A percentile compares a stretch with the other conserved stretches of the same genome.
Evolutionary conservation across 2,797 vertebrate genomes (phyloP).

Genomic region (Melanotaenia pygmaea): DNA sequence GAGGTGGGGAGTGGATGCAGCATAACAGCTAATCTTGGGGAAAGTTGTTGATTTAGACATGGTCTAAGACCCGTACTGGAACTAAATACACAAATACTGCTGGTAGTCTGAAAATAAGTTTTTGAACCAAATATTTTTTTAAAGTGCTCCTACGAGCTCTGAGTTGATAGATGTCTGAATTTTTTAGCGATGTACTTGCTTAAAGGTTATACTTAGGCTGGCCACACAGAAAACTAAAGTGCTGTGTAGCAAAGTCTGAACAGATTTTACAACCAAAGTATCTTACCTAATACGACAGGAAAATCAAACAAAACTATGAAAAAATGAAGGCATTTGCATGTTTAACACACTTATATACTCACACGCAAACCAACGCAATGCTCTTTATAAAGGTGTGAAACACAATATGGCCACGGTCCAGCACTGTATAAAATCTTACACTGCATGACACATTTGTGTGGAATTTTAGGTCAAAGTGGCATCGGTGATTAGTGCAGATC

Average conservation of each 20-base stretch:
- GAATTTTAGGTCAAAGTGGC: constrained; percentile 31
- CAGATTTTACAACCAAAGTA: constrained; percentile 43
- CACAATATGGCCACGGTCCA: constrained; percentile 40
- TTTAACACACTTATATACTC: constrained; percentile 48
- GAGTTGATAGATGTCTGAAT: constrained; percentile 14
- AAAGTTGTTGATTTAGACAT: constrained; percentile 57
- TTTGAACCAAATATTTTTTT: constrained; percentile 43
- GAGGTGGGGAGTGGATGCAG: constrained; percentile 70
- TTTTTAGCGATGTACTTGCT: constrained; percentile 9
- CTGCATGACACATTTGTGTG: constrained; percentile 14
- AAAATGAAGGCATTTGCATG: constrained; percentile 47
- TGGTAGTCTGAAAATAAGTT: constrained; percentile 11
- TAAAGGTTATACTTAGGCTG: constrained; percentile 20
- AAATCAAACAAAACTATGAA: constrained; percentile 48
- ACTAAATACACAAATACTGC: constrained; percentile 29
- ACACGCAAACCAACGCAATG: constrained; percentile 42
- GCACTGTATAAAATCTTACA: constrained; percentile 25
- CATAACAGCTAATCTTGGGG: constrained; percentile 76
- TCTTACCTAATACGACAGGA: constrained; percentile 46
- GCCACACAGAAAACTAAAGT: constrained; percentile 35
- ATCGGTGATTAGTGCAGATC: constrained; percentile 26
- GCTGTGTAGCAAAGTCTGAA: constrained; percentile 30
- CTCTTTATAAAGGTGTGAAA: constrained; percentile 32
- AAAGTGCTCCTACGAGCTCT: constrained; percentile 11
- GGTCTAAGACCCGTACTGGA: constrained; percentile 61